Percentiles rank a stretch among this genome's conserved stretches.
Conservation (phyloP, 1,140 invertebrate species). For the Lucilia sericata region DNA sequence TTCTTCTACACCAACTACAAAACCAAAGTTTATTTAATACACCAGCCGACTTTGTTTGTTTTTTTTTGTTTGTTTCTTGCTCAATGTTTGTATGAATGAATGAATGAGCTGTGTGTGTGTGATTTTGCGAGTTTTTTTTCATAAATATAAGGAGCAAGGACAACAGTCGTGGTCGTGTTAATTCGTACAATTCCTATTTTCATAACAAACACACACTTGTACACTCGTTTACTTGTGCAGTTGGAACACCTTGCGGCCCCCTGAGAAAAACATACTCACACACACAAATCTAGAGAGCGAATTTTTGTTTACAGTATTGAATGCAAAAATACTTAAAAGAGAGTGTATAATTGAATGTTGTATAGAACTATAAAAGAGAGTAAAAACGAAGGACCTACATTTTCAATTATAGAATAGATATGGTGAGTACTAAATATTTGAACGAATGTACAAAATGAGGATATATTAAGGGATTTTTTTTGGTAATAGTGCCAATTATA, state of each 20-base stretch:
- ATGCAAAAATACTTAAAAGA: background rate
- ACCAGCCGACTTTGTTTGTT: background rate
- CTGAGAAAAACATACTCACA: slow-evolving; percentile 1
- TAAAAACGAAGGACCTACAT: slow-evolving; percentile 45
- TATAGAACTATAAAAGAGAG: background rate
- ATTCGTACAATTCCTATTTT: slow-evolving; percentile 23
- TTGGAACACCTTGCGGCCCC: no score
- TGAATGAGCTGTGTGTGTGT: background rate
- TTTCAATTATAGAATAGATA: background rate
- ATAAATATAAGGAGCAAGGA: slow-evolving; percentile 24
- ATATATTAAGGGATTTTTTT: no score
- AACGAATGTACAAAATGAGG: no score
- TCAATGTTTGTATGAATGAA: background rate
- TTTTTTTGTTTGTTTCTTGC: background rate
- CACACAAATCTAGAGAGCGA: background rate
- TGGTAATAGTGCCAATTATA: background rate
- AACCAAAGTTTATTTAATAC: slow-evolving; percentile 17
- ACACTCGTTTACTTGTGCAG: background rate
- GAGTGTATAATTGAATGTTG: background rate
- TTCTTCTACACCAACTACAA: slow-evolving; percentile 7
- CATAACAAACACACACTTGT: background rate
- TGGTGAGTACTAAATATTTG: background rate
- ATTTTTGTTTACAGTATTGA: slow-evolving; percentile 7
- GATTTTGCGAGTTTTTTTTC: background rate
- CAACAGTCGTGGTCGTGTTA: slow-evolving; percentile 28